Percentiles rank a stretch among this genome's conserved stretches.
Conservation (phyloP, 2,888 invertebrate species). For the Psylliodes chrysocephalus region DNA sequence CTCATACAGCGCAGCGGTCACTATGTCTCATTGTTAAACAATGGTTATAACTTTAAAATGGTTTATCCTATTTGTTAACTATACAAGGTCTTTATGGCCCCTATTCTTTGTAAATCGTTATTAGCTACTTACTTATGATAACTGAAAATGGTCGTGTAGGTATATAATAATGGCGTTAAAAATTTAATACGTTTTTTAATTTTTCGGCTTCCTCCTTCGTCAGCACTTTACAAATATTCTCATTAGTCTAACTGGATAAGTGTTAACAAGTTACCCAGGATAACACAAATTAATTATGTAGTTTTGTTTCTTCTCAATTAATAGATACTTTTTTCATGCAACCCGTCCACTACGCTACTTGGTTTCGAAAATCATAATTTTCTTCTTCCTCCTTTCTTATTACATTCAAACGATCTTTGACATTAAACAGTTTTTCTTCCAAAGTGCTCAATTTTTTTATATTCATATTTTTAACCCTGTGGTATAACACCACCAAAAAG, state of each 20-base stretch:
- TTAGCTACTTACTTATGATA: slow-evolving; percentile 56
- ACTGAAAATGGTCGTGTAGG: slow-evolving; percentile 56
- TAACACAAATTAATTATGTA: slow-evolving; percentile 17
- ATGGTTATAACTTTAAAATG: slow-evolving; percentile 60
- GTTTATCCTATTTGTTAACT: slow-evolving; percentile 62
- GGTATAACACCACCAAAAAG: too few relatives aligned
- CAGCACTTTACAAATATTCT: slow-evolving; percentile 23
- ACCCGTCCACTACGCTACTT: too few relatives aligned
- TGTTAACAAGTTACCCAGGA: slow-evolving; percentile 23
- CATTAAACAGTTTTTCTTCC: too few relatives aligned
- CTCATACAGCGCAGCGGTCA: slow-evolving; percentile 51
- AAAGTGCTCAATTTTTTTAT: too few relatives aligned
- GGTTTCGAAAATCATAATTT: too few relatives aligned
- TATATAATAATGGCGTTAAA: slow-evolving; percentile 57
- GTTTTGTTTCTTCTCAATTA: neutral
- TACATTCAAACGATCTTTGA: too few relatives aligned
- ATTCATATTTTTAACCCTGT: too few relatives aligned
- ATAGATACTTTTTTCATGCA: too few relatives aligned
- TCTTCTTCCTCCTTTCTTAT: too few relatives aligned
- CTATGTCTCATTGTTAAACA: slow-evolving; percentile 57
- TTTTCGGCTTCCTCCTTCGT: slow-evolving; percentile 48
- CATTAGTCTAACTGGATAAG: slow-evolving; percentile 27
- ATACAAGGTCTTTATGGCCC: slow-evolving; percentile 61
- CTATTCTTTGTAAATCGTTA: slow-evolving; percentile 60
- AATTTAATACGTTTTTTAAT: slow-evolving; percentile 53